These are phyloP conservation scores for Patella depressa DNA, from an alignment of 2,888 invertebrate genomes.

Conservation along the genomic window DNA sequence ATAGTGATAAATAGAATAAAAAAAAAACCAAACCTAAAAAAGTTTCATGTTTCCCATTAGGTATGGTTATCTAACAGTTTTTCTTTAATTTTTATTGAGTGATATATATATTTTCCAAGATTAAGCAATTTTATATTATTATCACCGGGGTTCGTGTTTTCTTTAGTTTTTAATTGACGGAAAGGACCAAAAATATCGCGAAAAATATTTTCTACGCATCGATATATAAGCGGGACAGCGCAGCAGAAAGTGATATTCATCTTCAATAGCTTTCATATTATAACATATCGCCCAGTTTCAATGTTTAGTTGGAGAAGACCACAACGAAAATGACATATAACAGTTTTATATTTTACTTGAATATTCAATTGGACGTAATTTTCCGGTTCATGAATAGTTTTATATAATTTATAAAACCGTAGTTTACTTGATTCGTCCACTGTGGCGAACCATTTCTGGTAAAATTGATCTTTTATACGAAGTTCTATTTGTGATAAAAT, in stretches of 20 bases:
- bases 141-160: background rate
- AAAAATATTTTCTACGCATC: background rate
- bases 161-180: too few relatives aligned
- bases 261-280: background rate
- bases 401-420: background rate
- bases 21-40: too few relatives aligned
- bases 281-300: background rate
- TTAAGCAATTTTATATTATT: too few relatives aligned
- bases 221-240: background rate
- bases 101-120: too few relatives aligned
- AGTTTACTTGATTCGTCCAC: background rate
- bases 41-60: too few relatives aligned
- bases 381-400: background rate
- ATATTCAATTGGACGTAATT: background rate
- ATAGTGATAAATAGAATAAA: too few relatives aligned
- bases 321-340: background rate
- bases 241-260: background rate
- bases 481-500: background rate
- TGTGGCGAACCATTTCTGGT: background rate
- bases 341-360: background rate
- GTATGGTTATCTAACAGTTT: too few relatives aligned
- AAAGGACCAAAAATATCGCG: background rate
- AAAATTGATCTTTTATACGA: background rate
- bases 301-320: background rate
- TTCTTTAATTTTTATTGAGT: too few relatives aligned